Evolutionary conservation across 2,797 vertebrate species (phyloP).

Genomic region (Tympanoctomys barrerae): DNA sequence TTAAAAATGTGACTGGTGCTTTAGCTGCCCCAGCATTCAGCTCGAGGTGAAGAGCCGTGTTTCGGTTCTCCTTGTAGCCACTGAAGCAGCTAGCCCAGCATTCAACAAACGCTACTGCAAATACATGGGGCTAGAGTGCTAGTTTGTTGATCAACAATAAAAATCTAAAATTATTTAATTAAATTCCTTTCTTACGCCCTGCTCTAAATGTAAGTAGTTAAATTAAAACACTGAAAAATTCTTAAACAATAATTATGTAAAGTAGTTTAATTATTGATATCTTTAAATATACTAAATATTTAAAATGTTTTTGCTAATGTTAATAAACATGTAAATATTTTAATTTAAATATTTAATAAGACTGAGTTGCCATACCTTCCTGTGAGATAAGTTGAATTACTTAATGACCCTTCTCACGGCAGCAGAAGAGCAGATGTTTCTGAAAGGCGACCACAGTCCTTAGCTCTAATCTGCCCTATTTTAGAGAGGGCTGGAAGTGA

Average conservation of each 20-base stretch:
- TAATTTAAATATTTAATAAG: slow-evolving; percentile 44
- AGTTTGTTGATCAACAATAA: slow-evolving; percentile 16
- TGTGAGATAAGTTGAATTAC: slow-evolving; percentile 5
- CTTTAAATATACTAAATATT: neutral
- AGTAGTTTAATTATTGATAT: neutral
- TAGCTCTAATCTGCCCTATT: neutral
- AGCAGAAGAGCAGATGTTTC: neutral
- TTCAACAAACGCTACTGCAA: slow-evolving; percentile 9
- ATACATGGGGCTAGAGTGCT: neutral
- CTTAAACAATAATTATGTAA: neutral
- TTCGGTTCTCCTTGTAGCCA: neutral
- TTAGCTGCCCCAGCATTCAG: neutral
- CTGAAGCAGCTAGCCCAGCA: neutral
- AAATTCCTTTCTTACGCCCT: neutral
- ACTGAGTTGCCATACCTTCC: neutral
- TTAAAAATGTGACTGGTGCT: neutral
- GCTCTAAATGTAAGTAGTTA: neutral
- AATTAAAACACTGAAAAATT: neutral
- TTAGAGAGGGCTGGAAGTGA: neutral
- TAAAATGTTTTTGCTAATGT: neutral
- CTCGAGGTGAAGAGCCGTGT: neutral
- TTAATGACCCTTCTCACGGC: neutral
- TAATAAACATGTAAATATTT: neutral
- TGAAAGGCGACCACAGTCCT: neutral
- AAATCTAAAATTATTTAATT: neutral